Evolutionary conservation across 1,140 invertebrate species (phyloP).

Genomic region (Bradysia coprophila): DNA sequence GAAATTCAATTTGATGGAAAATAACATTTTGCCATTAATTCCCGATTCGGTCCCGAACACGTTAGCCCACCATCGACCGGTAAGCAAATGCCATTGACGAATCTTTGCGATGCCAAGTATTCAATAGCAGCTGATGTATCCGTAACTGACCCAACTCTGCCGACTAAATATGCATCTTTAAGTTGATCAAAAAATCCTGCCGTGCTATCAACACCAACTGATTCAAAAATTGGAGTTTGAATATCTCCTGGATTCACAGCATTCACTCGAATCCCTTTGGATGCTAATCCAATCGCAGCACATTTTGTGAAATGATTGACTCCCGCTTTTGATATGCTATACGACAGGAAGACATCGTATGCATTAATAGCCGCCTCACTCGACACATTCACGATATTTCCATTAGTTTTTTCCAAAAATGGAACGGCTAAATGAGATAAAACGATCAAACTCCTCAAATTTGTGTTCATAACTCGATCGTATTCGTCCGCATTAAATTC

Average conservation of each 20-base stretch:
- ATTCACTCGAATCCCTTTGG: constrained; percentile 40
- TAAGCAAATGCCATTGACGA: background rate
- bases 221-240: background rate
- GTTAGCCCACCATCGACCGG: background rate
- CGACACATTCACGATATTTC: constrained; percentile 62
- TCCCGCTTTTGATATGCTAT: constrained; percentile 69
- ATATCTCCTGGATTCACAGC: constrained; percentile 20
- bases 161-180: background rate
- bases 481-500: constrained; percentile 64
- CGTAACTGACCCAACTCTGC: background rate
- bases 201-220: background rate
- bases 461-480: constrained; percentile 67
- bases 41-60: no score
- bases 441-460: constrained; percentile 29
- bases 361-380: constrained; percentile 60
- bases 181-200: background rate
- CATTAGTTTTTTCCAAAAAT: constrained; percentile 61
- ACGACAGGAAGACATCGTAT: constrained; percentile 57
- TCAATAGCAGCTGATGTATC: background rate
- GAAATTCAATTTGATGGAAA: no score
- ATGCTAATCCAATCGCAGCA: constrained; percentile 31
- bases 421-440: constrained; percentile 47
- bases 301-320: constrained; percentile 47
- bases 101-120: background rate
- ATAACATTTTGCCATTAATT: no score